A percentile compares a stretch with the other conserved stretches of the same genome.
Conservation (phyloP, 2,888 invertebrate species). For the Parochlus steinenii region DNA sequence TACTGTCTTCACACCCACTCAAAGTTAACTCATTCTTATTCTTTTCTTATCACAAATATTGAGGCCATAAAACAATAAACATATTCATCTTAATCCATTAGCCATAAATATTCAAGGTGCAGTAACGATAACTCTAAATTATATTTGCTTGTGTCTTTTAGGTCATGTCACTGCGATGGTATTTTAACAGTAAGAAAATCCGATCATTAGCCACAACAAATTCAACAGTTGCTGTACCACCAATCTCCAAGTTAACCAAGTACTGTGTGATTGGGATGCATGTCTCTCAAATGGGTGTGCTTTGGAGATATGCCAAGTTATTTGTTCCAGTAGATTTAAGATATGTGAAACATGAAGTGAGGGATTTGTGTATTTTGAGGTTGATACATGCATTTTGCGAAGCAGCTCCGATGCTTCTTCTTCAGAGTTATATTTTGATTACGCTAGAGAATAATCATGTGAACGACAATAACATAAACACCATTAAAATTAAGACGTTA, state of each 20-base stretch:
- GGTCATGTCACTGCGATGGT: conserved; percentile 60
- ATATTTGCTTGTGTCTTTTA: conserved; percentile 19
- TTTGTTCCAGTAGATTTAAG: conserved; percentile 68
- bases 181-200: conserved; percentile 28
- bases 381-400: conserved; percentile 77
- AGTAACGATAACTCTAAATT: conserved; percentile 3
- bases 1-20: too few species aligned
- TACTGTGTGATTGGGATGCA: conserved; percentile 42
- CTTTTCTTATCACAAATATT: too few species aligned
- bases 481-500: conserved; percentile 14
- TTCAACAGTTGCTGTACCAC: conserved; percentile 7
- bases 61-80: too few species aligned
- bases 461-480: conserved; percentile 9
- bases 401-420: conserved; percentile 71
- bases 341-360: conserved; percentile 68
- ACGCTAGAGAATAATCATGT: conserved; percentile 23
- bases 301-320: conserved; percentile 70
- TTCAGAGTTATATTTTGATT: conserved; percentile 60
- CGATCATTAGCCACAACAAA: conserved; percentile 29
- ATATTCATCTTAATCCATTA: too few species aligned
- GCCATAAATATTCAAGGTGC: too few species aligned
- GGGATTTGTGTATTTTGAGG: conserved; percentile 57
- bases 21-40: too few species aligned
- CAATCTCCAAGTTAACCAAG: conserved; percentile 14
- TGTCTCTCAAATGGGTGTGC: conserved; percentile 50